Evolutionary conservation across 1,140 invertebrate species (phyloP).

Genomic region (Achroia grisella): DNA sequence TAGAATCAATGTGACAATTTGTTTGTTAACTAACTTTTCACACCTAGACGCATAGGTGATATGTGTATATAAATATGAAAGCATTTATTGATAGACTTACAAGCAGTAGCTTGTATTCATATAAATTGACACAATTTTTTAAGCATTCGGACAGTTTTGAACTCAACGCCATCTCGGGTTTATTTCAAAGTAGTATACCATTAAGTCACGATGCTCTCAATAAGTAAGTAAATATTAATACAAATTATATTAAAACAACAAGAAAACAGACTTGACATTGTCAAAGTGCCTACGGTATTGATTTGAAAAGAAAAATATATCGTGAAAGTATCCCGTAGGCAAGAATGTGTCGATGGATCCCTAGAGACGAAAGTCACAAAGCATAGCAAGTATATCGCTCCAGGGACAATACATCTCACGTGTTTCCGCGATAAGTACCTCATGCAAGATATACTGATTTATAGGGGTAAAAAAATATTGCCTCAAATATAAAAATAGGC

Average conservation of each 20-base stretch:
- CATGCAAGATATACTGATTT: conserved; percentile 37
- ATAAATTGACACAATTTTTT: too few relatives aligned
- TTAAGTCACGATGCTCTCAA: too few relatives aligned
- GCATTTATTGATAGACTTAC: too few relatives aligned
- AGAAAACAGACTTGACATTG: not conserved
- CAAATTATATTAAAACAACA: too few relatives aligned
- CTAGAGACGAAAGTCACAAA: conserved; percentile 23
- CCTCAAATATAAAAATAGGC: not conserved
- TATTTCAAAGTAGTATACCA: too few relatives aligned
- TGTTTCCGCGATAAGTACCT: conserved; percentile 37
- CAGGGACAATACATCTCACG: conserved; percentile 36
- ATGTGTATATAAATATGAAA: too few relatives aligned
- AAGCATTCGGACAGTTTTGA: too few relatives aligned
- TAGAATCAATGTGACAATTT: too few relatives aligned
- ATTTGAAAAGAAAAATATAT: conserved; percentile 11
- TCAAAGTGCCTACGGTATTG: not conserved
- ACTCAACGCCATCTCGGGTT: too few relatives aligned
- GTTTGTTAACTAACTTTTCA: too few relatives aligned
- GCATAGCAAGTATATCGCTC: conserved; percentile 27
- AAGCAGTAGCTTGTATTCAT: too few relatives aligned
- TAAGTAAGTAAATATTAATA: conserved; percentile 1
- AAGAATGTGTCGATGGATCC: not conserved
- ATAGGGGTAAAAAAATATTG: conserved; percentile 27
- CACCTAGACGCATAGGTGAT: too few relatives aligned
- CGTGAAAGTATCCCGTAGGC: not conserved